phyloP scores from a whole-genome alignment of 2,113 vertebrate genomes.

The human region DNA sequence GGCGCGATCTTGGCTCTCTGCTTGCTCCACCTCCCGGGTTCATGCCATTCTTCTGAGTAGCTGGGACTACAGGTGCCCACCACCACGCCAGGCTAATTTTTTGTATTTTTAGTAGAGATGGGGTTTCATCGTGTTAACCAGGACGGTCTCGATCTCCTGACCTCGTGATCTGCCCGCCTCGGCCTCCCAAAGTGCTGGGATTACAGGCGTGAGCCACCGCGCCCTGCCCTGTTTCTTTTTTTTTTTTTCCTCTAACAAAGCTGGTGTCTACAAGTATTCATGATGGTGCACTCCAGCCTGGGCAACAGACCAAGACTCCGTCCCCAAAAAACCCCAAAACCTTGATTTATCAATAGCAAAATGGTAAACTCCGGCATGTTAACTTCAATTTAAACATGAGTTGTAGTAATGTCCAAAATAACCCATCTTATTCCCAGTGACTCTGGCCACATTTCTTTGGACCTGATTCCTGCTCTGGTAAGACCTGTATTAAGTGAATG shows the following conservation, averaged over 20 bases:
- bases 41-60: too few relatives aligned
- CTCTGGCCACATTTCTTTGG: not conserved
- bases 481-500: not conserved
- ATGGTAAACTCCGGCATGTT: not conserved
- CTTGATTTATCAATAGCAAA: not conserved
- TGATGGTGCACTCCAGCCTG: not conserved
- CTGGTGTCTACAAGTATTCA: not conserved
- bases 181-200: too few relatives aligned
- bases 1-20: too few relatives aligned
- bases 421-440: not conserved
- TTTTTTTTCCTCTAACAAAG: not conserved
- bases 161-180: too few relatives aligned
- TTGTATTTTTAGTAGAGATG: too few relatives aligned
- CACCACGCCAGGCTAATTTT: too few relatives aligned
- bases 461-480: not conserved
- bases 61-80: too few relatives aligned
- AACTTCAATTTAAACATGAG: not conserved
- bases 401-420: not conserved
- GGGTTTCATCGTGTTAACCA: too few relatives aligned
- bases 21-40: too few relatives aligned
- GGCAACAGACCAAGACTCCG: not conserved
- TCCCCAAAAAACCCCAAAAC: not conserved
- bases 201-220: too few relatives aligned
- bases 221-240: too few relatives aligned
- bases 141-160: too few relatives aligned